A percentile compares a stretch with the other conserved stretches of the same genome.
These are phyloP conservation scores for Seira musarum DNA, from an alignment of 2,888 invertebrate species.

Conservation along the genomic window DNA sequence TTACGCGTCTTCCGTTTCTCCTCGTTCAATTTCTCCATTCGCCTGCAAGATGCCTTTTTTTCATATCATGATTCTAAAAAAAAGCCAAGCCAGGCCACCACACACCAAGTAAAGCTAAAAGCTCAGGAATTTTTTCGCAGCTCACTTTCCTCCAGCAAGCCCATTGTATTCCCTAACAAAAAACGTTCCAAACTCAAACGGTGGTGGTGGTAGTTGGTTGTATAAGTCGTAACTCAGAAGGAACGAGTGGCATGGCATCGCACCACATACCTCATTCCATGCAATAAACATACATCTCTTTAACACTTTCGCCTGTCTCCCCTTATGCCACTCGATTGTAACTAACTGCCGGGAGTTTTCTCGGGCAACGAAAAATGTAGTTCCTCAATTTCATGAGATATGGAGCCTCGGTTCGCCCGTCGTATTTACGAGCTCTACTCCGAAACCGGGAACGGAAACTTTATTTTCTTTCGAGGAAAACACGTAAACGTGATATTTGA, in stretches of 20 bases:
- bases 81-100: too few species aligned
- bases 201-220: too few species aligned
- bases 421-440: slow-evolving; percentile 44
- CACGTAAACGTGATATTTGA: too few species aligned
- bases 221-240: slow-evolving; percentile 25
- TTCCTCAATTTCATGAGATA: slow-evolving; percentile 65
- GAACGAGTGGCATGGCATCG: too few species aligned
- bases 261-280: slow-evolving; percentile 51
- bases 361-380: slow-evolving; percentile 50
- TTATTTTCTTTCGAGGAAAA: too few species aligned
- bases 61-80: slow-evolving; percentile 14
- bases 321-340: slow-evolving; percentile 65
- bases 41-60: not conserved
- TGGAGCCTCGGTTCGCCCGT: slow-evolving; percentile 58
- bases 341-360: slow-evolving; percentile 63
- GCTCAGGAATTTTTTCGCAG: too few species aligned
- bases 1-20: slow-evolving; percentile 42
- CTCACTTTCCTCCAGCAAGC: too few species aligned
- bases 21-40: too few species aligned
- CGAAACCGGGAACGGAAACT: too few species aligned
- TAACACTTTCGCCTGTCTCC: slow-evolving; percentile 60
- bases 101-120: too few species aligned
- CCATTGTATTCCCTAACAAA: too few species aligned
- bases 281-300: slow-evolving; percentile 57
- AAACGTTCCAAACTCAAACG: slow-evolving; percentile 29